These are phyloP conservation scores for Geodia barretti DNA, from an alignment of 37 sponge, comb jelly and placozoan species.

Conservation along the genomic window DNA sequence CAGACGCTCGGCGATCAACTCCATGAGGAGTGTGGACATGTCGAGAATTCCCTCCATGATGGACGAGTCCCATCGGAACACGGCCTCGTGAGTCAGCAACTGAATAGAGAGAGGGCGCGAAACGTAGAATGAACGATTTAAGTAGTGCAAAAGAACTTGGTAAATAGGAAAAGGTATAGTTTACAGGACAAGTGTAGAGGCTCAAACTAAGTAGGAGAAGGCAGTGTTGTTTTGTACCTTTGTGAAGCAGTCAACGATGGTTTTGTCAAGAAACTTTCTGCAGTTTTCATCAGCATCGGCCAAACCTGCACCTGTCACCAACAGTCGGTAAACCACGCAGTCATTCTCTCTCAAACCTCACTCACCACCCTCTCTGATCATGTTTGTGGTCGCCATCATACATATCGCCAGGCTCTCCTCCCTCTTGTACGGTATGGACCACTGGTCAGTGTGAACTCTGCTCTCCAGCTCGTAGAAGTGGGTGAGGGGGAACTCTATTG, in stretches of 20 bases:
- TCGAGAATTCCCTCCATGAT: slow-evolving; percentile 88
- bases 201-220: not conserved
- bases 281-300: slow-evolving; percentile 91
- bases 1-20: slow-evolving; percentile 79
- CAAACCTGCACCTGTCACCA: slow-evolving; percentile 53
- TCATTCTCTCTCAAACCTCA: not conserved
- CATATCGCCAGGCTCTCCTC: slow-evolving; percentile 88
- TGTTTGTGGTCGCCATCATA: slow-evolving; percentile 67
- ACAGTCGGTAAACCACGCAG: too few species aligned
- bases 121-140: too few species aligned
- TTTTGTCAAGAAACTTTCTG: slow-evolving; percentile 72
- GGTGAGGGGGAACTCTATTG: slow-evolving; percentile 81
- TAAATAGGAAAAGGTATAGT: not conserved
- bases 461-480: slow-evolving; percentile 91
- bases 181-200: not conserved
- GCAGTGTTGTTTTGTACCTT: slow-evolving; percentile 63
- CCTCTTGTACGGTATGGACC: slow-evolving; percentile 87
- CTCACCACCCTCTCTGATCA: slow-evolving; percentile 70
- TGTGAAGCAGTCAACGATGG: slow-evolving; percentile 68
- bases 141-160: too few species aligned
- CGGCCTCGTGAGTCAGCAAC: slow-evolving; percentile 87
- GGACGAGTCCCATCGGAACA: slow-evolving; percentile 83
- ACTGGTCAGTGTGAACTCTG: slow-evolving; percentile 86
- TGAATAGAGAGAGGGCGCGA: slow-evolving; percentile 26
- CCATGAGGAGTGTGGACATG: slow-evolving; percentile 76